These are phyloP conservation scores for Omphaloscelis lunosa DNA, from an alignment of 2,888 invertebrate genomes.

Conservation along the genomic window DNA sequence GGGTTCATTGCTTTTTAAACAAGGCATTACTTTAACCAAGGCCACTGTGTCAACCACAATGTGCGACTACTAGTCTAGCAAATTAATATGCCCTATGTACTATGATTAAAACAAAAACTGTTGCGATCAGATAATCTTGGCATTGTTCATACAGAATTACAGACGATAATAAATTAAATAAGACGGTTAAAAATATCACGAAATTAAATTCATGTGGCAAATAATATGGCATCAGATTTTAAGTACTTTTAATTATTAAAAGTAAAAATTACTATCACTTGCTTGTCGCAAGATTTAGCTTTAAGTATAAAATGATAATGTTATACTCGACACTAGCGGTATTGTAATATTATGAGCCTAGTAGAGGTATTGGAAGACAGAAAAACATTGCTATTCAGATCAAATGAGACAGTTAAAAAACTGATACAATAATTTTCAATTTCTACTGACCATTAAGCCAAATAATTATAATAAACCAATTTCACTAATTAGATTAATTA, in stretches of 20 bases:
- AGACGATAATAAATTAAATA: constrained; percentile 85
- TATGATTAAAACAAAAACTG: constrained; percentile 76
- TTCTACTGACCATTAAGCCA: constrained; percentile 85
- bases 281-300: constrained; percentile 64
- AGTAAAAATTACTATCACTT: constrained; percentile 77
- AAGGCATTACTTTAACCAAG: constrained; percentile 85
- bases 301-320: constrained; percentile 64
- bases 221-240: constrained; percentile 90
- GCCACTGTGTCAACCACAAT: constrained; percentile 87
- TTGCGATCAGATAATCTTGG: constrained; percentile 77
- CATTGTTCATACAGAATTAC: constrained; percentile 82
- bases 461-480: constrained; percentile 82
- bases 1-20: constrained; percentile 83
- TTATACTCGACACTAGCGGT: constrained; percentile 72
- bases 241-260: constrained; percentile 86
- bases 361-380: constrained; percentile 88
- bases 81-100: constrained; percentile 83
- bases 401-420: constrained; percentile 80
- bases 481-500: constrained; percentile 82
- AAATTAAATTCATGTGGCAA: constrained; percentile 89
- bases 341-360: constrained; percentile 75
- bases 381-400: constrained; percentile 89
- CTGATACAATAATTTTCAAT: constrained; percentile 78
- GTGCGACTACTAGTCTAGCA: constrained; percentile 86
- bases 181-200: constrained; percentile 88